phyloP scores from a whole-genome alignment of 1,140 invertebrate species.

The Idris sp. region DNA sequence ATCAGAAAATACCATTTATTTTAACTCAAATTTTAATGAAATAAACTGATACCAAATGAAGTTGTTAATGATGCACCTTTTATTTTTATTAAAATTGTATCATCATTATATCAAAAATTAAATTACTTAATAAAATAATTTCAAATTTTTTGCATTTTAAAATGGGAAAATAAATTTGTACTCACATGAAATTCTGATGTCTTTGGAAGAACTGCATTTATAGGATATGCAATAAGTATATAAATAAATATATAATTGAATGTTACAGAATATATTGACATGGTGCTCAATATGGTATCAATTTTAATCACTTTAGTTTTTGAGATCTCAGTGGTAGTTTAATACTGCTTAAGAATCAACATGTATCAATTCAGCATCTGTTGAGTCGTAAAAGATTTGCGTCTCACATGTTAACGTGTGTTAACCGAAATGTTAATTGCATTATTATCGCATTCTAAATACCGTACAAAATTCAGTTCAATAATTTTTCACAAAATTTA shows the following conservation, averaged over 20 bases:
- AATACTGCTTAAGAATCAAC: conserved; percentile 15
- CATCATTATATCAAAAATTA: no score
- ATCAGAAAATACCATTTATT: no score
- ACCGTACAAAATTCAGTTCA: conserved; percentile 14
- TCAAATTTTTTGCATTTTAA: no score
- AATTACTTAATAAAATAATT: no score
- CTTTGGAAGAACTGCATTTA: background rate
- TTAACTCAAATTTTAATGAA: no score
- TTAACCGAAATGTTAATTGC: conserved; percentile 14
- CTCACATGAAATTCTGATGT: no score
- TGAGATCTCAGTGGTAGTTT: background rate
- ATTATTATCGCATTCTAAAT: conserved; percentile 8
- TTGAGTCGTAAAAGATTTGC: conserved; percentile 20
- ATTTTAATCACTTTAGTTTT: background rate
- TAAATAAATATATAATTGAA: conserved; percentile 18
- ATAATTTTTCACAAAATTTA: conserved; percentile 11
- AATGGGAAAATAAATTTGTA: conserved; percentile 8
- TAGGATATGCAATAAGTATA: conserved; percentile 25
- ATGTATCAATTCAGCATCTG: conserved; percentile 32
- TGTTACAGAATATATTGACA: conserved; percentile 10
- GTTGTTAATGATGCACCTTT: no score
- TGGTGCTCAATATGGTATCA: background rate
- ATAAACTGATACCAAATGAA: no score
- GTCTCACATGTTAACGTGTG: conserved; percentile 8
- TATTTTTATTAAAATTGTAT: no score